These are phyloP conservation scores for Adelosebastes latens DNA, from an alignment of 2,797 vertebrate species.

Conservation along the genomic window DNA sequence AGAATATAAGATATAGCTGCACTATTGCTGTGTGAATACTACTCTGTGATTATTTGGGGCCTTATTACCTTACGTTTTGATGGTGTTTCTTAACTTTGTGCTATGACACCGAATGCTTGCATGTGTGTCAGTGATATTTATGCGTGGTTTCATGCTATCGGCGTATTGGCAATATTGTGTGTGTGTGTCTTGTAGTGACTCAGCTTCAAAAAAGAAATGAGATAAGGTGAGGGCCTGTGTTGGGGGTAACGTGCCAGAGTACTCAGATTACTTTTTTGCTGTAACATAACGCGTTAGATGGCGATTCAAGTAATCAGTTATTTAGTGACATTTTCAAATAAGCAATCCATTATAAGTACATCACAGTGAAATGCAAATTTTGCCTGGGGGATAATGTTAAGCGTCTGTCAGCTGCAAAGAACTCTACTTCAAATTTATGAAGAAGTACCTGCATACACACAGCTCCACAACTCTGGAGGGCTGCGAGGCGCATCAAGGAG, in stretches of 20 bases:
- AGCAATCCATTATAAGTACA: background rate
- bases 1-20: background rate
- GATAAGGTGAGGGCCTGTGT: background rate
- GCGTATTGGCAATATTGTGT: background rate
- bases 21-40: background rate
- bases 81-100: background rate
- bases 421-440: background rate
- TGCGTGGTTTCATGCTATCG: background rate
- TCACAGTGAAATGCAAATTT: background rate
- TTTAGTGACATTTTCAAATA: background rate
- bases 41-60: background rate
- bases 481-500: no score
- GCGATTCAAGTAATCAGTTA: background rate
- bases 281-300: background rate
- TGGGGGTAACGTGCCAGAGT: background rate
- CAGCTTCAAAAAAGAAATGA: conserved; percentile 25
- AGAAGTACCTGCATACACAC: background rate
- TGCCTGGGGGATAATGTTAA: background rate
- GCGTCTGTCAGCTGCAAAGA: background rate
- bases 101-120: background rate
- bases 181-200: conserved; percentile 26
- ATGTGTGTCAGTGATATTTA: background rate
- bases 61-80: background rate
- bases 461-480: background rate
- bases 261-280: background rate